phyloP scores from a whole-genome alignment of 2,797 vertebrate species.

The Hydrolagus colliei region DNA sequence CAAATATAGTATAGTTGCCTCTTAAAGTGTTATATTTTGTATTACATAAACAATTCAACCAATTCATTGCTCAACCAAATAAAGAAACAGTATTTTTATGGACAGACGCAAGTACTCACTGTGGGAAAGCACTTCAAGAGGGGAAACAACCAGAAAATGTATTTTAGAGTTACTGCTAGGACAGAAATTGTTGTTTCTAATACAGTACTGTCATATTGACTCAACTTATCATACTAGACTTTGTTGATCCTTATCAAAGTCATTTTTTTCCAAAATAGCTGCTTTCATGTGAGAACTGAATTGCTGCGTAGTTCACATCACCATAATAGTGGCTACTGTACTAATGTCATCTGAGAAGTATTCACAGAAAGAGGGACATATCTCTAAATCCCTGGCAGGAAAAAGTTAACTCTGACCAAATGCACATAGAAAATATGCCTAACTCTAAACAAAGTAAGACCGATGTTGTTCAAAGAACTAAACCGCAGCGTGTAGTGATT shows the following conservation, averaged over 20 bases:
- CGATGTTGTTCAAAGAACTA: no score
- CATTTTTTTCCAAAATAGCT: constrained; percentile 16
- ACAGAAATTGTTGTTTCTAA: not conserved
- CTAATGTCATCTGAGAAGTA: not conserved
- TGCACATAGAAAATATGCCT: not conserved
- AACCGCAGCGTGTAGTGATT: no score
- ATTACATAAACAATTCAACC: no score
- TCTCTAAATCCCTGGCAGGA: constrained; percentile 15
- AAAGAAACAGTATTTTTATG: no score
- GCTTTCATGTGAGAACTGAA: constrained; percentile 9
- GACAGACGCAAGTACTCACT: not conserved
- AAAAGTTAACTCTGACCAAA: not conserved
- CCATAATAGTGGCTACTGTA: not conserved
- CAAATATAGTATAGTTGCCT: no score
- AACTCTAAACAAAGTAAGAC: no score
- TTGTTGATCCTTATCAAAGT: constrained; percentile 1
- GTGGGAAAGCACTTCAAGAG: not conserved
- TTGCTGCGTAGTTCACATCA: constrained; percentile 19
- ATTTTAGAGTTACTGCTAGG: not conserved
- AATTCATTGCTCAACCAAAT: not conserved
- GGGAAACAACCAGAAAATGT: not conserved
- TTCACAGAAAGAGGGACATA: not conserved
- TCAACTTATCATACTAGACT: not conserved
- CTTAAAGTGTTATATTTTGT: no score
- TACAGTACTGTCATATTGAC: not conserved